Base-by-base conservation (phyloP, 2,113 vertebrate genomes). In the Salvelinus namaycush region DNA sequence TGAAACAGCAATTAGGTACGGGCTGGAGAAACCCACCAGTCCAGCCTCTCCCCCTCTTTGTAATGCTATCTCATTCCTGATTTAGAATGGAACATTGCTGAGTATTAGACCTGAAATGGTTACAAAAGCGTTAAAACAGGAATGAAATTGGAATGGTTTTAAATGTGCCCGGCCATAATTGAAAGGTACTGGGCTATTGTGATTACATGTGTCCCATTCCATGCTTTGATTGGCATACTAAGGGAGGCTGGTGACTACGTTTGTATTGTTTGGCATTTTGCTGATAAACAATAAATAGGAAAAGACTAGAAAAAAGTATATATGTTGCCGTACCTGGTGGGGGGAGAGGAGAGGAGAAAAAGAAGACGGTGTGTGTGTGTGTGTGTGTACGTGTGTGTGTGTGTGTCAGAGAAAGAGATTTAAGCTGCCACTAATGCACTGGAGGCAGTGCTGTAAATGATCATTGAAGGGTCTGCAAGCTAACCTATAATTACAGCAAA, bases 401-500 rank as follows among this genome's bases (percentile, higher is more conserved):
- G 76, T 83, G 51, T 20, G 80, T 82, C 81, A 72, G 65, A 72
- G 83, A 18, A 72, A 78, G 78, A 82, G 84, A 95, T 96, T 96
- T 94, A 95, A 95, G 93, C 96, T 96, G 94, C 94, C 94, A 94
- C 95, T 97, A 96, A 98, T 97, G 96, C 96, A 97, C 96, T 95
- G 95, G 95, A 96, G 96, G 94, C 95, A 95, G 96, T 93, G 94
- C 96, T 96, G 96, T 97, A 97, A 97, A 98, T 97, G 97, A 98
- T 98, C 96, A 97, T 96, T 96, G 96, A 96, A 96, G 96, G 95
- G 95, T 91, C 96, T 97, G 97, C 96, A 97, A 99, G 97, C 97
- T 98, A 99, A 97, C 97, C 97, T 97, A 95, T 99, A 98, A 99
- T 99, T 99, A 99, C 95, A 96, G 96, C 92, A 96, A 95, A 95